Evolutionary conservation across 2,113 vertebrate genomes (phyloP).

Genomic region (Otis tarda): DNA sequence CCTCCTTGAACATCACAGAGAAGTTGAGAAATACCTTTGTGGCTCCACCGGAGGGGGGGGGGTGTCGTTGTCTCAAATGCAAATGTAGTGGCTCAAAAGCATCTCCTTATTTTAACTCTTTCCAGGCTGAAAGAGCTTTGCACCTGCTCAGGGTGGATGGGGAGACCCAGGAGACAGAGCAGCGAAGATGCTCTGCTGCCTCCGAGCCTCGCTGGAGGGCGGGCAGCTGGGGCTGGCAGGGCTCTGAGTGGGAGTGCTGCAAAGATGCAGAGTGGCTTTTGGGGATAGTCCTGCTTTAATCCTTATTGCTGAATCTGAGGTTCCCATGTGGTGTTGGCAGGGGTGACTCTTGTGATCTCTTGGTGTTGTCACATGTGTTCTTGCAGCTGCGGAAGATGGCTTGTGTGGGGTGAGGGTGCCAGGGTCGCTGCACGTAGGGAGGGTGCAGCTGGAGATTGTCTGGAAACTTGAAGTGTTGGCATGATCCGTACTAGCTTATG

Average conservation of each 20-base stretch:
- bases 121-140: neutral
- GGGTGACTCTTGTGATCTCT: neutral
- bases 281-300: neutral
- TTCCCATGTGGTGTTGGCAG: neutral
- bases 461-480: neutral
- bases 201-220: accelerated
- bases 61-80: neutral
- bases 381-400: neutral
- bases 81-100: neutral
- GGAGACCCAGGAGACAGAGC: neutral
- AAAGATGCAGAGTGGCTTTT: neutral
- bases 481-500: neutral
- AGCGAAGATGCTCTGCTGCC: neutral
- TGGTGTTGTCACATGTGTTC: neutral
- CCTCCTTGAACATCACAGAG: neutral
- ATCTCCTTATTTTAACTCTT: neutral
- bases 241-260: neutral
- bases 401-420: neutral
- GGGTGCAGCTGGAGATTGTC: neutral
- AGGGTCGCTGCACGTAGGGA: neutral
- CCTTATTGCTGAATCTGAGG: neutral
- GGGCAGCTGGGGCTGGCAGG: neutral
- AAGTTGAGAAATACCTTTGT: neutral
- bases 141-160: neutral
- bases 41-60: neutral